Base-by-base conservation (phyloP, 2,113 vertebrate genomes). In the Melanerpes aurifrons region DNA sequence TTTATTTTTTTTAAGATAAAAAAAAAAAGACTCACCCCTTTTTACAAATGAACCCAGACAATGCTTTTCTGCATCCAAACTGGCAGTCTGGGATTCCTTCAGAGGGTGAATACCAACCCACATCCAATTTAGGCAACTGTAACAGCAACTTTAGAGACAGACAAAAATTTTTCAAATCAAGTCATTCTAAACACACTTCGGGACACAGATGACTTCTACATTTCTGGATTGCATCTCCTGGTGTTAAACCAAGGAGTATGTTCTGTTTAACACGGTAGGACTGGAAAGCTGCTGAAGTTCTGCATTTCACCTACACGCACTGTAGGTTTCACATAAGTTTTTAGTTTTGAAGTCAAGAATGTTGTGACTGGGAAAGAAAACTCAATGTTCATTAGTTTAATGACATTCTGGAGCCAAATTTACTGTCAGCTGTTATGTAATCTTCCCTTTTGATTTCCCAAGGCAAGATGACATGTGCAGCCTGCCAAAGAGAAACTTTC, bases 321-420 rank as follows among this genome's bases (percentile, higher is more conserved):
- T 83, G 62, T 31, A 83, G 35, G 43, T 88, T 93, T 88, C 66
- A 84, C 35, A 83, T 50, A 89, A 69, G 35, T 17, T 82, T 74
- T 72, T 29, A 43, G 59, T 86, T 96, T 81, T 88, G 67, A 93
- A 82, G 79, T 88, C 69, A 76, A 79, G 28, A 87, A 92, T 92
- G 94, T 71, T 77, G 82, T 74, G 81, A 68, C 59, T 81, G n/a
- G 70, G 59, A 87, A 95, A 94, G 64, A 91, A 95, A 96, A 68
- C 58, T 81, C 76, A 75, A 37, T 0, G 0, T 88, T 96, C 93
- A 96, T 96, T 95, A 96, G 80, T 94, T 94, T 96, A 96, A 96
- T 96, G 95, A 94, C 86, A 78, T 95, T 94, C 80, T 93, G 86
- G 82, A 96, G 96, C 96, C 96, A 96, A 96, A 95, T 88, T 79